Evolutionary conservation across 2,888 invertebrate species (phyloP).

Genomic region (Lycaena phlaeas): DNA sequence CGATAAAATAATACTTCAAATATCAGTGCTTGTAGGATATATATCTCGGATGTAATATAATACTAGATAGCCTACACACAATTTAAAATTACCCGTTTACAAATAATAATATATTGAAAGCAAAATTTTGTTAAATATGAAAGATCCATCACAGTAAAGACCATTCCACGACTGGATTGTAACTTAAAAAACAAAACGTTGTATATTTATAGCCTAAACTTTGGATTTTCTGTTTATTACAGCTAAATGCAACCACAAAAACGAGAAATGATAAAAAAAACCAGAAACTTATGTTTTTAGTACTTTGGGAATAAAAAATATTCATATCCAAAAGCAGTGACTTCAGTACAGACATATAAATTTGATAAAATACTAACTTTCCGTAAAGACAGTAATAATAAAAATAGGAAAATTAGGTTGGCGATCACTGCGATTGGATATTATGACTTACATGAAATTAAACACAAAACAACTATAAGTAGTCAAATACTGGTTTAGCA

Average conservation of each 20-base stretch:
- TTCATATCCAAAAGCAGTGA: slow-evolving; percentile 55
- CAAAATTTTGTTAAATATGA: slow-evolving; percentile 19
- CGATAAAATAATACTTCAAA: slow-evolving; percentile 10
- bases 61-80: not conserved
- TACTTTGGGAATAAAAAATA: slow-evolving; percentile 66
- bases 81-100: not conserved
- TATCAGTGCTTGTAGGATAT: not conserved
- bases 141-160: slow-evolving; percentile 32
- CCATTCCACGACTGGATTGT: slow-evolving; percentile 40
- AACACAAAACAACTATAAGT: slow-evolving; percentile 64
- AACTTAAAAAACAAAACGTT: slow-evolving; percentile 32
- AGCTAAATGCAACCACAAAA: slow-evolving; percentile 70
- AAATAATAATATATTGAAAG: not conserved
- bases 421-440: slow-evolving; percentile 55
- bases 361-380: slow-evolving; percentile 19
- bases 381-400: slow-evolving; percentile 29
- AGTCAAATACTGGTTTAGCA: slow-evolving; percentile 73
- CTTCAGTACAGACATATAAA: slow-evolving; percentile 25
- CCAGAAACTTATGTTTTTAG: slow-evolving; percentile 56
- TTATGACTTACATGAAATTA: slow-evolving; percentile 65
- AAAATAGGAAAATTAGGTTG: slow-evolving; percentile 38
- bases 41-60: no score
- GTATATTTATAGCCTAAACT: slow-evolving; percentile 57
- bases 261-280: slow-evolving; percentile 52
- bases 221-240: slow-evolving; percentile 68